Base-by-base conservation (phyloP, 2,888 invertebrate species). In the Tachina grossa region DNA sequence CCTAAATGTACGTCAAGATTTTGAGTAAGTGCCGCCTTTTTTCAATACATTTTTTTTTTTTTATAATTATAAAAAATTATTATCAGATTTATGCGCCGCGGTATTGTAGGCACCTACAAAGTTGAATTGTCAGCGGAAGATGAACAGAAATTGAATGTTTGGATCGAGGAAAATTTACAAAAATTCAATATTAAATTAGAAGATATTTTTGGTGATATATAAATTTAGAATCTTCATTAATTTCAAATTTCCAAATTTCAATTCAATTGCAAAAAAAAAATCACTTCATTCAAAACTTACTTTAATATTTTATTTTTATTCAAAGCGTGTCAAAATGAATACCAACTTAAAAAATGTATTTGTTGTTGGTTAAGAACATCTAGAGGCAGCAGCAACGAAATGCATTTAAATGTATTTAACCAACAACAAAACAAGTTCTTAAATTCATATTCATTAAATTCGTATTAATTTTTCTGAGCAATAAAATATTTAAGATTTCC, bases 11-110 rank as follows among this genome's bases (percentile, higher is more conserved):
- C 43, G 16, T 4, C n/a, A n/a, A 1, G 74, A 81, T 49, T 81
- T 84, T 68, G 47, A 77, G 81, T 84, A 74, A 81, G 77, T 77
- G n/a, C 19, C 59, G 0, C 2, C 0, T 63, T 11, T n/a, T 19
- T 69, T 9, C 39, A 72, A 31, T 72, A 49, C n/a, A 1, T 41
- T 4, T 31, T 31, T 41, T 4, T 31, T 31, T 31, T 57, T 39
- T 14, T 49, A 39, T 55, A 47, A 11, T 69, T 51, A 11, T 43
- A 9, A 41, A 43, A n/a, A 43, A n/a, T 2, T 45, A 2, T 49
- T 53, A 13, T 9, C 59, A 89, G 89, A 55, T 89, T 88, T 61
- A 87, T 88, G 88, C 86, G 89, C 1, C 88, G 87, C 3, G 89
- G 88, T 9, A 76, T 88, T 68, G 83, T 88, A 2, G 89, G 89